Base-by-base conservation (phyloP, 2,888 invertebrate species). In the Celastrina argiolus region DNA sequence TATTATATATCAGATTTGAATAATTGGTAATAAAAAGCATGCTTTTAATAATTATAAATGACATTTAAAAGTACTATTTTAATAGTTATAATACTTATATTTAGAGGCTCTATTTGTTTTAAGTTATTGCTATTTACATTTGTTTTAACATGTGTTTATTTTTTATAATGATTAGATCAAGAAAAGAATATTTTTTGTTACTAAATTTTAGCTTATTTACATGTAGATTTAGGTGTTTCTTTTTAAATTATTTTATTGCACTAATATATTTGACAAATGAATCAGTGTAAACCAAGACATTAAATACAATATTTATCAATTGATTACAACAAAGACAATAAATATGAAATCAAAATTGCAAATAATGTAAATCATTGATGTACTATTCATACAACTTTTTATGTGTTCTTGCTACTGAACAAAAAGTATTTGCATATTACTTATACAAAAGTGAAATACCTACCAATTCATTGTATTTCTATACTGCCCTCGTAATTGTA, bases 51-150 rank as follows among this genome's bases (percentile, higher is more conserved):
- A 67, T 68, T n/a, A 16, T 70, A 69, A 64, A 64, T 65, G 6
- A 69, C 56, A 63, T 59, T 58, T 73, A 67, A 67, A 74, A 73
- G 75, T 76, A 76, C 81, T 79, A 78, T 81, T 79, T 77, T 81
- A 80, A 81, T 82, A 79, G 80, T 79, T 78, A 74, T 77, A 78
- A 79, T 74, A 72, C 79, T 81, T 85, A 78, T 80, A 78, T 83
- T 82, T 82, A 78, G 85, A 87, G 86, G 84, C 85, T 88, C 84
- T 83, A 76, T 71, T 75, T 72, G 69, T 69, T 72, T 82, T 83
- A 81, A 83, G 81, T 87, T 87, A 87, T 88, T 87, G 84, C 84
- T 88, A 87, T 88, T 88, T 88, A 87, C 85, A 87, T 81, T 86
- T 87, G 86, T 88, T 87, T 87, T 81, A 74, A 67, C 74, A 78